These are phyloP conservation scores for Lacerta viridis DNA, from an alignment of 2,797 vertebrate species.

Conservation along the genomic window DNA sequence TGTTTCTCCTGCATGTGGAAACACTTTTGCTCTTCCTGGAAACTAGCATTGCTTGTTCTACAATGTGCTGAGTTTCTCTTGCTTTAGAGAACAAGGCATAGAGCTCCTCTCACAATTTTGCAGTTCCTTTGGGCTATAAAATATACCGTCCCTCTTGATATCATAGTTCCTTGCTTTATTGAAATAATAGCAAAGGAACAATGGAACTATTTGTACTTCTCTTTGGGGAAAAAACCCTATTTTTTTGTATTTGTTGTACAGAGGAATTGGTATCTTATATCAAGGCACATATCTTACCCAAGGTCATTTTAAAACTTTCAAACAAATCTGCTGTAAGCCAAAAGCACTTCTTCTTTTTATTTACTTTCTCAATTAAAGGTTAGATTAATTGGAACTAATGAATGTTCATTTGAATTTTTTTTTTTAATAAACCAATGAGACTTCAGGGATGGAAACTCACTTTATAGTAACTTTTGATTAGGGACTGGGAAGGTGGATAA, in stretches of 20 bases:
- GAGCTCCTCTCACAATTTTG: slow-evolving; percentile 40
- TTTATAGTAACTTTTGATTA: slow-evolving; percentile 79
- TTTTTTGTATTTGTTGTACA: background rate
- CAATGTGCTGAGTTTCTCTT: slow-evolving; percentile 54
- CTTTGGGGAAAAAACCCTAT: background rate
- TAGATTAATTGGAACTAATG: slow-evolving; percentile 63
- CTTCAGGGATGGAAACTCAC: slow-evolving; percentile 70
- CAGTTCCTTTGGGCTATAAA: slow-evolving; percentile 27
- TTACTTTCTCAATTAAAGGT: slow-evolving; percentile 64
- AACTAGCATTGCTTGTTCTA: slow-evolving; percentile 53
- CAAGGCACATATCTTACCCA: slow-evolving; percentile 44
- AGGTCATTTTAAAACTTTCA: slow-evolving; percentile 47
- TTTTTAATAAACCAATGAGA: slow-evolving; percentile 69
- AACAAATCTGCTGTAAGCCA: slow-evolving; percentile 39
- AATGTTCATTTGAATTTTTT: slow-evolving; percentile 63
- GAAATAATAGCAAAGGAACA: slow-evolving; percentile 46
- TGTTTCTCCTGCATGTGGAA: slow-evolving; percentile 36
- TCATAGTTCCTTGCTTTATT: slow-evolving; percentile 51
- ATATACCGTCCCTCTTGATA: slow-evolving; percentile 43
- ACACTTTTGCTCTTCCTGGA: slow-evolving; percentile 58
- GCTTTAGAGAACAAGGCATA: slow-evolving; percentile 59
- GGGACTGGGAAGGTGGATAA: slow-evolving; percentile 81
- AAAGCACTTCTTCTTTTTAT: slow-evolving; percentile 51
- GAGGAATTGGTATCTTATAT: slow-evolving; percentile 28
- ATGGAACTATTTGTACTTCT: background rate